Evolutionary conservation across 2,113 vertebrate genomes (phyloP), one percentile per base, ranked within the genome.

Genomic region (Blennius ocellaris): DNA sequence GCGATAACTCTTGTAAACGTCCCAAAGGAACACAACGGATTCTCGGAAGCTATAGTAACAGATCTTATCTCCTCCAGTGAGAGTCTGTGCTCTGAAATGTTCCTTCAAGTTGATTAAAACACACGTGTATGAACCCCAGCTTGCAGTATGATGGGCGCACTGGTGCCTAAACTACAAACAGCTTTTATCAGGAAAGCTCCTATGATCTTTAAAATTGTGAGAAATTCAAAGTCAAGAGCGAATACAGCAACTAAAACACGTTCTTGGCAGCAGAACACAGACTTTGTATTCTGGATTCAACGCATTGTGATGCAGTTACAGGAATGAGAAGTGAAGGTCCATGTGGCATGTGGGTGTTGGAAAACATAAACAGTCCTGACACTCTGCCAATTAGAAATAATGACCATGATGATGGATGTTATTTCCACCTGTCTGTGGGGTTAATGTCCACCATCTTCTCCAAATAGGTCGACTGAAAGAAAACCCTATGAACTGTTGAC

Each of bases 1-100:
- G 80, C 38, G 62, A 82, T 84, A 65, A 78, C 43, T 80, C 47
- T 74, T 38, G 59, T 37, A 74, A 69, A 38, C 21, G 21, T 65
- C 62, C 57, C 37, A 9, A 1, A 38, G 60, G 74, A 73, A 55
- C 6, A 38, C 44, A 10, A 66, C 62, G 40, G 65, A 62, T 36
- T 63, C 44, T 21, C 43, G 44, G 21, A 56, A 68, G 47, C 38
- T 38, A 62, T 1, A 36, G 30, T 47, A 52, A 55, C 2, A 36
- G 50, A 38, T 10, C 58, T 39, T 59, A 62, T 83, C 67, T 15
- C 37, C n/a, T 59, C 39, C 38, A 49, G 43, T 73, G 6, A 64
- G 45, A 63, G 61, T 63, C n/a, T 6, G 11, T 14, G 30, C 11
- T 47, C 5, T 74, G 12, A 12, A 58, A 14, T 37, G 43, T n/a